Base-by-base conservation (phyloP, 2,888 invertebrate genomes). In the Gandaritis pyraliata region DNA sequence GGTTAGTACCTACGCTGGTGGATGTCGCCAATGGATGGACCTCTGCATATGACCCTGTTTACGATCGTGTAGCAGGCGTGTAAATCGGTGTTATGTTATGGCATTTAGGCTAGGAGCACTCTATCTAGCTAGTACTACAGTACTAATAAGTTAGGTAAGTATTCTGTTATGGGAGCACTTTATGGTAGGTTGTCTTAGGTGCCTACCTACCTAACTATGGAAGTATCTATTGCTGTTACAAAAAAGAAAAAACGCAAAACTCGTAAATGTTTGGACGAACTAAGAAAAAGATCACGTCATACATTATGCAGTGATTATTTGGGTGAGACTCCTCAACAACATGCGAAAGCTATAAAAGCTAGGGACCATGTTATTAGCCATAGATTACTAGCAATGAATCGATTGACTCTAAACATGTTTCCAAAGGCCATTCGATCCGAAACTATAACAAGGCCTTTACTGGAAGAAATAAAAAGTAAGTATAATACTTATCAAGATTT, bases 371-470 rank as follows among this genome's bases (percentile, higher is more conserved):
- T 38, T 41, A 8, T 10, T 6, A 60, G 57, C 30, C 51, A 59
- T 50, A 15, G 30, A 57, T 76, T 72, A 50, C 72, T 90, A 51
- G 87, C 87, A 54, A 74, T 71, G 38, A 78, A 83, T 62, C 80
- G 89, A 23, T 71, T 90, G 61, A 89, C 88, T 60, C 73, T 90
- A 36, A 62, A 70, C 52, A 78, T 85, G 73, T 84, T 87, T 68
- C 82, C 83, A 15, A 90, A 87, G 68, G 81, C 85, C 23, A 75
- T 90, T 59, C 73, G 76, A 68, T 90, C 91, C 12, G 83, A 88
- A 78, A 90, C 88, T 36, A 76, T 88, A 62, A 88, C 85, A 15
- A 82, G 91, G 61, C 73, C 82, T 30, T 45, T 72, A 18, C 67
- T 83, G 52, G 67, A 72, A 65, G 76, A 80, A 65, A 74, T 73